Evolutionary conservation across 1,140 invertebrate genomes (phyloP).

Genomic region (Trichogramma pretiosum): DNA sequence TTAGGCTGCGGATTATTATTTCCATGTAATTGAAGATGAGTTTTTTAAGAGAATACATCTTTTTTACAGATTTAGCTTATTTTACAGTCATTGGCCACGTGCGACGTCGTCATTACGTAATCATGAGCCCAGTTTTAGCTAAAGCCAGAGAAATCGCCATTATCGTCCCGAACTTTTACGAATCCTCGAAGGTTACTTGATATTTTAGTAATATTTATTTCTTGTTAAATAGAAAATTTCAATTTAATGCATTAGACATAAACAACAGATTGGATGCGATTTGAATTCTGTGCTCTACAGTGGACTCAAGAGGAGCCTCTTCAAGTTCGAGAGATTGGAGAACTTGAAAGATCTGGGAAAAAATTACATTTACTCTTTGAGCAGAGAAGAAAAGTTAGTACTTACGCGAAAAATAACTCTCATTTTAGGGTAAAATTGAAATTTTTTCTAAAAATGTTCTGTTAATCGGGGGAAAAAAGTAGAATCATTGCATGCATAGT

Average conservation of each 20-base stretch:
- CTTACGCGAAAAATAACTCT: too few relatives aligned
- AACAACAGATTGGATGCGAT: conserved; percentile 57
- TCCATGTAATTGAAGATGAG: too few relatives aligned
- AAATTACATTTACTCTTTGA: not conserved
- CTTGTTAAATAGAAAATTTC: not conserved
- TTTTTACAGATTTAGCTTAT: conserved; percentile 49
- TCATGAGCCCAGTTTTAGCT: conserved; percentile 58
- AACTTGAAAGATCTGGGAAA: not conserved
- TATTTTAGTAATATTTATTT: not conserved
- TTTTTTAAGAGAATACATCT: too few relatives aligned
- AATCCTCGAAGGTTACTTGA: too few relatives aligned
- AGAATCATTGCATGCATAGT: too few relatives aligned
- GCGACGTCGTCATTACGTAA: conserved; percentile 56
- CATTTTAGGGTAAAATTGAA: too few relatives aligned
- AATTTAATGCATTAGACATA: not conserved
- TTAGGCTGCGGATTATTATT: too few relatives aligned
- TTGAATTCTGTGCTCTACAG: conserved; percentile 54
- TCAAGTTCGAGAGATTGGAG: not conserved
- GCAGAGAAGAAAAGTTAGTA: too few relatives aligned
- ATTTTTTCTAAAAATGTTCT: too few relatives aligned
- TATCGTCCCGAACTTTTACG: too few relatives aligned
- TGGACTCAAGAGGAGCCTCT: conserved; percentile 33
- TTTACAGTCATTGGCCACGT: conserved; percentile 62
- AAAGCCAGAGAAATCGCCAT: too few relatives aligned
- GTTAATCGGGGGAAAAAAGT: too few relatives aligned